Conservation (phyloP, 2,113 vertebrate genomes). For the Puma concolor region DNA sequence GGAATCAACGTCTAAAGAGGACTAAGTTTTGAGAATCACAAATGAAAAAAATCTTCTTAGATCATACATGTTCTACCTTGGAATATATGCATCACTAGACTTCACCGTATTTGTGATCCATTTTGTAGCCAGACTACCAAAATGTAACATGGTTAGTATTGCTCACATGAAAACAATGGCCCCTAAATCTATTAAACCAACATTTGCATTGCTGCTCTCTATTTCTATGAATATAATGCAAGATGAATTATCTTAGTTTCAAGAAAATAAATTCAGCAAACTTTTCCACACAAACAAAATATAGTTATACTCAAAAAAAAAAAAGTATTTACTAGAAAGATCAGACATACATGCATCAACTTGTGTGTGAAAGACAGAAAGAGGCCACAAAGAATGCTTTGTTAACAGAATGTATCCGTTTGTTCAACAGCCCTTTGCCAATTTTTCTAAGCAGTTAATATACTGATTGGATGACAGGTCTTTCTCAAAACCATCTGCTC, state of each 20-base stretch:
- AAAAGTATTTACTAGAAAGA: not conserved
- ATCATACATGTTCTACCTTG: not conserved
- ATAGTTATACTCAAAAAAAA: not conserved
- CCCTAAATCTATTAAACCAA: not conserved
- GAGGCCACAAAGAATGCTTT: conserved; percentile 48
- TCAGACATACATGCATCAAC: not conserved
- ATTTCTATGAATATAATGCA: not conserved
- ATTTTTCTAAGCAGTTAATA: conserved; percentile 54
- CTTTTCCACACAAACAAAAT: not conserved
- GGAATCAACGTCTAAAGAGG: conserved; percentile 11
- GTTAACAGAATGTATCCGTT: conserved; percentile 60
- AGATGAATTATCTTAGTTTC: not conserved
- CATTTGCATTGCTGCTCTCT: not conserved
- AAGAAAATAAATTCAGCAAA: not conserved
- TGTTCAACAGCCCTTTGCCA: conserved; percentile 16
- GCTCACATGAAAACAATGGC: not conserved
- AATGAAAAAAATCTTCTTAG: not conserved
- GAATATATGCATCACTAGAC: not conserved
- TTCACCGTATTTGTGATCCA: not conserved
- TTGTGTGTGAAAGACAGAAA: conserved; percentile 48
- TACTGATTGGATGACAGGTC: conserved; percentile 47
- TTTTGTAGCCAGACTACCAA: not conserved
- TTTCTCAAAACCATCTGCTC: conserved; percentile 73
- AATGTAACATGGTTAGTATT: not conserved
- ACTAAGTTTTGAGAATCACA: not conserved